Evolutionary conservation across 2,888 invertebrate species (phyloP).

Genomic region (Rhingia campestris): DNA sequence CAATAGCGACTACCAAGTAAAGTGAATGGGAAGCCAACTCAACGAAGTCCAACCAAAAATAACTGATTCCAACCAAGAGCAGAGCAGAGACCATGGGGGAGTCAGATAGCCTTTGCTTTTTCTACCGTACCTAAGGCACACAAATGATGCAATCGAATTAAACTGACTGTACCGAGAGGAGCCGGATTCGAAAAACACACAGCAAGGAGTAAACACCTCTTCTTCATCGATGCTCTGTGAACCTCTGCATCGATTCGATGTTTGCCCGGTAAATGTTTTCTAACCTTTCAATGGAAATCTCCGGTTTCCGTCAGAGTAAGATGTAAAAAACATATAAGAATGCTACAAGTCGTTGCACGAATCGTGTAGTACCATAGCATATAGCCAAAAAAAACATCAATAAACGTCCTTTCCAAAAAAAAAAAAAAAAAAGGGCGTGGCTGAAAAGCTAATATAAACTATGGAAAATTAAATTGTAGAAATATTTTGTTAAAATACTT

Average conservation of each 20-base stretch:
- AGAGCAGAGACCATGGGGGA: background rate
- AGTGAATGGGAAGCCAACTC: background rate
- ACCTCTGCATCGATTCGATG: background rate
- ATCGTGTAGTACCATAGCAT: no score
- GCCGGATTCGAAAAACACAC: background rate
- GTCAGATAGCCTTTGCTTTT: background rate
- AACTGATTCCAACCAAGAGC: background rate
- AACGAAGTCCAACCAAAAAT: background rate
- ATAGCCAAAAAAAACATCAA: no score
- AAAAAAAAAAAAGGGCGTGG: no score
- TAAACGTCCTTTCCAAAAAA: no score
- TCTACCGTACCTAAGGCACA: background rate
- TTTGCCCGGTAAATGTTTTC: background rate
- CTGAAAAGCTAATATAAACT: no score
- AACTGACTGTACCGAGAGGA: background rate
- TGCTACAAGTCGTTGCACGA: no score
- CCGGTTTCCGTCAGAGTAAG: background rate
- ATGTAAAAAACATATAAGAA: background rate
- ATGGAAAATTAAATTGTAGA: no score
- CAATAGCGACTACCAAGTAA: background rate
- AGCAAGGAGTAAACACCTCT: constrained; percentile 1
- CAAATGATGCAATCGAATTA: background rate
- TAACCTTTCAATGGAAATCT: background rate
- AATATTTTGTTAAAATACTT: no score
- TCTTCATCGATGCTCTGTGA: background rate